Evolutionary conservation across 2,888 invertebrate genomes (phyloP).

Genomic region (Athrips mouffetella): DNA sequence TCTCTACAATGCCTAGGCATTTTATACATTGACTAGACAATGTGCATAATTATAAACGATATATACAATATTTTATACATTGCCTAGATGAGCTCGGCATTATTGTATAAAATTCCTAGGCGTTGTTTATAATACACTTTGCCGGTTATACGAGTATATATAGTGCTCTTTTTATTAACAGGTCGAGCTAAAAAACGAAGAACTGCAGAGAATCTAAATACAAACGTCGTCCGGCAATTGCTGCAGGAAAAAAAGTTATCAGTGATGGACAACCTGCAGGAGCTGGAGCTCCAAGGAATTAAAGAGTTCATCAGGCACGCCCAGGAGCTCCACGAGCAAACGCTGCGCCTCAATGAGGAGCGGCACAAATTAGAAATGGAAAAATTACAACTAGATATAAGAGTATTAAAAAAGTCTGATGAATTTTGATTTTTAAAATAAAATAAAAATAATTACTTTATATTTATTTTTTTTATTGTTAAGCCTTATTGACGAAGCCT

Average conservation of each 20-base stretch:
- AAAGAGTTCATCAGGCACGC: background rate
- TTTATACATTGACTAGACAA: too few relatives aligned
- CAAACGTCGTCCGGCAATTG: background rate
- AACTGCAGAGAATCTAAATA: background rate
- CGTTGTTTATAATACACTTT: too few relatives aligned
- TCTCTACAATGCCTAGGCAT: too few relatives aligned
- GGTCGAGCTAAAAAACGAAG: background rate
- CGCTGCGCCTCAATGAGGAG: background rate
- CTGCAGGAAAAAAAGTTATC: background rate
- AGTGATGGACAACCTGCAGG: slow-evolving; percentile 3
- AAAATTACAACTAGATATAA: background rate
- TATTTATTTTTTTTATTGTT: background rate
- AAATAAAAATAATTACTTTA: too few relatives aligned
- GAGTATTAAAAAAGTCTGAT: background rate
- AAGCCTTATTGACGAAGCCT: background rate
- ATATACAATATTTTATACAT: background rate
- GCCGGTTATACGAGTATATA: too few relatives aligned
- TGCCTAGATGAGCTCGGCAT: too few relatives aligned
- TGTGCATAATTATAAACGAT: too few relatives aligned
- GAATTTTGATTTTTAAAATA: too few relatives aligned
- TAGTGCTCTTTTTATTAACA: background rate
- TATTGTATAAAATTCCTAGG: too few relatives aligned
- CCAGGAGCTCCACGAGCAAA: background rate
- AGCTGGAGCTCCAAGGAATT: background rate
- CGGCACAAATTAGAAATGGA: background rate